A percentile compares a stretch with the other conserved stretches of the same genome.
phyloP scores from a whole-genome alignment of 2,797 vertebrate species.

The Glyptemys insculpta region DNA sequence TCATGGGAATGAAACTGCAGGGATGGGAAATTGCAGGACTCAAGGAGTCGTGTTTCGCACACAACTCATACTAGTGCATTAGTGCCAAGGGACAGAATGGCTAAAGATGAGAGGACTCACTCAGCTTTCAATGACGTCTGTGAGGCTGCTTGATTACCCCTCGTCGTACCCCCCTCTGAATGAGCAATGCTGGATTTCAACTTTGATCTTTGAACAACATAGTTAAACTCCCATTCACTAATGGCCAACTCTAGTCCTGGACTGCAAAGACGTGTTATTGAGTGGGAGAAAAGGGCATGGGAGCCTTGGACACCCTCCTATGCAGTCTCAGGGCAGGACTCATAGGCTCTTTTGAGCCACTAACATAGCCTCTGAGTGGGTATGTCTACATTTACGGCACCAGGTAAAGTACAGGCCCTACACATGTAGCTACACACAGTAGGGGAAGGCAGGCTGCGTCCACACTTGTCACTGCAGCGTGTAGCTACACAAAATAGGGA shows the following conservation, averaged over 20 bases:
- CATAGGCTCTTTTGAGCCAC: background rate
- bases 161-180: background rate
- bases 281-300: background rate
- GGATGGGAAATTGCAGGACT: background rate
- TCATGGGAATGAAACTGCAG: background rate
- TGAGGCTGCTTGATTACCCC: background rate
- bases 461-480: background rate
- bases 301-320: background rate
- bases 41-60: background rate
- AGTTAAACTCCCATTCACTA: background rate
- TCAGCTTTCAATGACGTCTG: background rate
- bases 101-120: background rate
- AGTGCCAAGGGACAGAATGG: rapidly evolving
- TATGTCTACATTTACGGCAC: background rate
- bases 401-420: background rate
- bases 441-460: background rate
- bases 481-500: background rate
- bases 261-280: background rate
- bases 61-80: background rate
- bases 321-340: background rate
- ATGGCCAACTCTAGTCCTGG: background rate
- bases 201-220: background rate
- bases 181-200: background rate
- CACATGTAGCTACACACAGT: background rate
- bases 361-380: background rate